phyloP scores from a whole-genome alignment of 2,113 vertebrate species.

The Odobenus rosmarus region DNA sequence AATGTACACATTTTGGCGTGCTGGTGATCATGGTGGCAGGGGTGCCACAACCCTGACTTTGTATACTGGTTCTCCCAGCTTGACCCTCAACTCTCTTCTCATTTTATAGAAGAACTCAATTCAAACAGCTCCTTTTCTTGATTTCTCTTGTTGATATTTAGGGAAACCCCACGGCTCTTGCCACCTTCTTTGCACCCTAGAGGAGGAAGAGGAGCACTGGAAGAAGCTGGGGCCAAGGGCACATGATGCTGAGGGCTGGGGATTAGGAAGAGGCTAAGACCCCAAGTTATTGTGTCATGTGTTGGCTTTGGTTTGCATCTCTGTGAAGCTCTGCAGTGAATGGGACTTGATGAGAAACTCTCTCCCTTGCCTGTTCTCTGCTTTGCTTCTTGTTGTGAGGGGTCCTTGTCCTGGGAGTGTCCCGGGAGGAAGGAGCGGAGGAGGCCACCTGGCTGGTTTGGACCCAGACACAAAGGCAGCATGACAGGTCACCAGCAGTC shows the following conservation, averaged over 20 bases:
- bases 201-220: not conserved
- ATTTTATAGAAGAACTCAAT: not conserved
- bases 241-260: not conserved
- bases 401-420: not conserved
- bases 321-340: not conserved
- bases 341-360: not conserved
- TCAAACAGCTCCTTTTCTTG: not conserved
- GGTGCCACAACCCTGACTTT: not conserved
- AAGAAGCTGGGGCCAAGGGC: not conserved
- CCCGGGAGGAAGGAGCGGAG: not conserved
- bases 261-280: not conserved
- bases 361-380: not conserved
- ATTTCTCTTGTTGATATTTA: not conserved
- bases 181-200: not conserved
- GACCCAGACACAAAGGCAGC: not conserved
- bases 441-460: not conserved
- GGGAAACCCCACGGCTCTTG: not conserved
- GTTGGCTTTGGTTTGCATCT: not conserved
- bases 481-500: not conserved
- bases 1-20: not conserved
- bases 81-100: not conserved
- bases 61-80: not conserved
- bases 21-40: not conserved
- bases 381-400: not conserved
- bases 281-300: not conserved